A percentile compares a stretch with the other conserved stretches of the same genome.
phyloP scores from a whole-genome alignment of 2,113 vertebrate species.

The Rhinoderma darwinii region DNA sequence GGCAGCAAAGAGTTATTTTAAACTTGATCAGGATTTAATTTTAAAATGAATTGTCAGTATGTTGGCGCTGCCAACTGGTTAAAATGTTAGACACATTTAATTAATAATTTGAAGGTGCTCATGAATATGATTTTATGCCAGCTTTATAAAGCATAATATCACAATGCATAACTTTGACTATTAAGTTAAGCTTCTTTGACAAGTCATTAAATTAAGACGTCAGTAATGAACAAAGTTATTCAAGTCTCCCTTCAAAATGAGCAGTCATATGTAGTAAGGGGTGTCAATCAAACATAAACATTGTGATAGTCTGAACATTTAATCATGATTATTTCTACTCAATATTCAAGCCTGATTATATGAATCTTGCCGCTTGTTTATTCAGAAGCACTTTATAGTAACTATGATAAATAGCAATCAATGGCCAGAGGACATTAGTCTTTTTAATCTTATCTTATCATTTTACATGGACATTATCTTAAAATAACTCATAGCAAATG shows the following conservation, averaged over 20 bases:
- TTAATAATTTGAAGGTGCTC: slow-evolving; percentile 17
- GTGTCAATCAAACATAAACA: slow-evolving; percentile 46
- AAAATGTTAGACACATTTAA: slow-evolving; percentile 8
- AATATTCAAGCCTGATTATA: slow-evolving; percentile 25
- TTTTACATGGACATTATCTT: background rate
- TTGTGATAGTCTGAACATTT: slow-evolving; percentile 41
- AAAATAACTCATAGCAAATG: background rate
- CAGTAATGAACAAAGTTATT: slow-evolving; percentile 47
- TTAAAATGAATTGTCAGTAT: slow-evolving; percentile 6
- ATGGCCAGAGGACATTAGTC: background rate
- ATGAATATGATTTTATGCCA: slow-evolving; percentile 37
- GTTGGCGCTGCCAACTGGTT: slow-evolving; percentile 17
- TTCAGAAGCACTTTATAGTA: slow-evolving; percentile 2
- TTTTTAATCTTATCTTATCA: background rate
- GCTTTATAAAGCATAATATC: slow-evolving; percentile 21
- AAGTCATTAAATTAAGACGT: slow-evolving; percentile 49
- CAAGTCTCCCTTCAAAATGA: slow-evolving; percentile 44
- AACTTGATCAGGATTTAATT: slow-evolving; percentile 19
- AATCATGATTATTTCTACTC: slow-evolving; percentile 38
- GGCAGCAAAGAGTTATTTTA: background rate
- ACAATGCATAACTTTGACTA: slow-evolving; percentile 25
- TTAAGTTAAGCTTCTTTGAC: slow-evolving; percentile 48
- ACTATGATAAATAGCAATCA: background rate
- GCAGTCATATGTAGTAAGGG: slow-evolving; percentile 31
- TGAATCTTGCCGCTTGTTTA: slow-evolving; percentile 5